These are phyloP conservation scores for Hanleya hanleyi DNA, from an alignment of 2,888 invertebrate species.

Conservation along the genomic window DNA sequence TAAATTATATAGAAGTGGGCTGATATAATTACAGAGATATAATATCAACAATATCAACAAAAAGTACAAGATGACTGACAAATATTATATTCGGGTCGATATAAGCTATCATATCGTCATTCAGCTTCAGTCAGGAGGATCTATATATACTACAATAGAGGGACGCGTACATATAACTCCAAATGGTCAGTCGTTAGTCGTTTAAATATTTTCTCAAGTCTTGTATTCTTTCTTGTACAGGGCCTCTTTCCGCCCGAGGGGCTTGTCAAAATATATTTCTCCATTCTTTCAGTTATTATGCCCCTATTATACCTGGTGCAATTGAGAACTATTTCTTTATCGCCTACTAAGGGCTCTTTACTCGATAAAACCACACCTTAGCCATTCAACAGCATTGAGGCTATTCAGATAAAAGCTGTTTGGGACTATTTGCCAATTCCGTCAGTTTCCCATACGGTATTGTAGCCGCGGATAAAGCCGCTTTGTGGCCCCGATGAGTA, in stretches of 20 bases:
- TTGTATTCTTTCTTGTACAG: background rate
- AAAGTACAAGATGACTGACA: too few species aligned
- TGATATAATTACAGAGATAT: too few species aligned
- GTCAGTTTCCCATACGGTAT: background rate
- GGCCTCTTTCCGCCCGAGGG: background rate
- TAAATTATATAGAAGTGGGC: too few species aligned
- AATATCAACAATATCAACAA: too few species aligned
- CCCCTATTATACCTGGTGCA: background rate
- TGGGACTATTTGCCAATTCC: constrained; percentile 5
- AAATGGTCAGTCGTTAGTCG: too few species aligned
- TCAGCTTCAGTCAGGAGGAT: too few species aligned
- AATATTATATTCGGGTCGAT: too few species aligned
- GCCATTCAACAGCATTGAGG: background rate
- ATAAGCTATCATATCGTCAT: too few species aligned
- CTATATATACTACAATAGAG: too few species aligned
- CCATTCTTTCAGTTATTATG: background rate
- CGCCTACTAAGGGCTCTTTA: background rate
- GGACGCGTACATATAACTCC: too few species aligned
- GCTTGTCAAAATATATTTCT: constrained; percentile 3
- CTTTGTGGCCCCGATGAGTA: background rate
- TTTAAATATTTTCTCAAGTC: background rate
- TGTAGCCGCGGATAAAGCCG: background rate
- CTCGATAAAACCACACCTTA: background rate
- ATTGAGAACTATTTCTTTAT: background rate
- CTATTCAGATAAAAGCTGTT: background rate